Evolutionary conservation across 1,140 invertebrate genomes (phyloP).

Genomic region (Manduca sexta): DNA sequence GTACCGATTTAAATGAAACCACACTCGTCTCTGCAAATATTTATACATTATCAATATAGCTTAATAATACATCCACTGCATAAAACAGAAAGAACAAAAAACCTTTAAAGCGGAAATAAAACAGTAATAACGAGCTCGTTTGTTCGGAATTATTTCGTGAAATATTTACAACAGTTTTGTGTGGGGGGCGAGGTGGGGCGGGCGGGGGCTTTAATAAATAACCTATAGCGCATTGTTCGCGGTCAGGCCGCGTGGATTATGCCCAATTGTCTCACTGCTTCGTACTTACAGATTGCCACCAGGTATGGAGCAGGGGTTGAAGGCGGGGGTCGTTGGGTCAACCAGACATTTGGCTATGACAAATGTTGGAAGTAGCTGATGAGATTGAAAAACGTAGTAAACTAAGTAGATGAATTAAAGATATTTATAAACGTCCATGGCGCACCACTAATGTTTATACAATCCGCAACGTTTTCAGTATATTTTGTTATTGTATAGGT

Average conservation of each 20-base stretch:
- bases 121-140: slow-evolving; percentile 43
- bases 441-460: too few relatives aligned
- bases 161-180: slow-evolving; percentile 16
- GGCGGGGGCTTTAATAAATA: slow-evolving; percentile 24
- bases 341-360: too few relatives aligned
- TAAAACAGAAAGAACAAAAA: slow-evolving; percentile 6
- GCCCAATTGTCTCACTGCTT: slow-evolving; percentile 26
- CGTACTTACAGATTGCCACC: neutral
- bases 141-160: slow-evolving; percentile 26
- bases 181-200: too few relatives aligned
- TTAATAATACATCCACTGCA: neutral
- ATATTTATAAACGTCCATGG: too few relatives aligned
- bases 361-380: too few relatives aligned
- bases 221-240: slow-evolving; percentile 31
- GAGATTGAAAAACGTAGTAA: too few relatives aligned
- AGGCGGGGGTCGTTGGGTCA: too few relatives aligned
- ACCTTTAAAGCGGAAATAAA: slow-evolving; percentile 27
- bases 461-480: too few relatives aligned
- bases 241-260: slow-evolving; percentile 31
- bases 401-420: too few relatives aligned
- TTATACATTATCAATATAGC: neutral
- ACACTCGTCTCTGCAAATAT: too few relatives aligned
- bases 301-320: neutral
- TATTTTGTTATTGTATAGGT: too few relatives aligned
- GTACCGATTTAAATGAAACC: too few relatives aligned